phyloP scores from a whole-genome alignment of 1,140 invertebrate genomes.

The Polypedilum pembai region DNA sequence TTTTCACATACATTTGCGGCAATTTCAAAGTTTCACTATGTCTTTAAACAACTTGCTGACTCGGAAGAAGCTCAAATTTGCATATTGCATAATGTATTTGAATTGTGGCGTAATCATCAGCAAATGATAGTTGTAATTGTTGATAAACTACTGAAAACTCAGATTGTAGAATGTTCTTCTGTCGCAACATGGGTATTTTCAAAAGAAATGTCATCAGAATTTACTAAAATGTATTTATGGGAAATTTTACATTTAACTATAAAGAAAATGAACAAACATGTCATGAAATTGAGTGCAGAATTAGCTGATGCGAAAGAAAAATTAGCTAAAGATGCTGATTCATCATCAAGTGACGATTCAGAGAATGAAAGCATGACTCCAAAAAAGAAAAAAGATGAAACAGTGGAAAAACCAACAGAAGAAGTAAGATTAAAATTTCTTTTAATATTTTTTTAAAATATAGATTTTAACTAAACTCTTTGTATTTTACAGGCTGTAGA shows the following conservation, averaged over 20 bases:
- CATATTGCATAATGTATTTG: constrained; percentile 86
- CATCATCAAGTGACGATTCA: constrained; percentile 69
- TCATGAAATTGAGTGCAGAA: constrained; percentile 75
- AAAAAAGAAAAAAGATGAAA: constrained; percentile 54
- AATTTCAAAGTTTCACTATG: constrained; percentile 92
- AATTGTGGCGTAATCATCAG: constrained; percentile 89
- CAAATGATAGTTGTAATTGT: constrained; percentile 96
- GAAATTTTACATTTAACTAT: constrained; percentile 94
- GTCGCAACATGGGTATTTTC: constrained; percentile 99
- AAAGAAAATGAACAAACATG: constrained; percentile 93
- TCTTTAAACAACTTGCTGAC: constrained; percentile 86
- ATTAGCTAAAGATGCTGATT: constrained; percentile 63
- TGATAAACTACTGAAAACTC: constrained; percentile 95
- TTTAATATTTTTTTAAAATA: not conserved
- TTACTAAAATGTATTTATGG: constrained; percentile 95
- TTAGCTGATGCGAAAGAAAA: constrained; percentile 80
- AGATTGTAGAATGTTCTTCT: constrained; percentile 92
- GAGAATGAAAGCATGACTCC: constrained; percentile 48
- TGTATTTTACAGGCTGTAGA: constrained; percentile 59
- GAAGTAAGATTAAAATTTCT: constrained; percentile 46
- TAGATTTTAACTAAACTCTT: not conserved
- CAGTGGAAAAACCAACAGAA: constrained; percentile 70
- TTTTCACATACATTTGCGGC: constrained; percentile 97
- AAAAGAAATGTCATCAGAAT: constrained; percentile 87
- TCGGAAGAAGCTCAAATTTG: constrained; percentile 94